A percentile compares a stretch with the other conserved stretches of the same genome.
Evolutionary conservation across 2,888 invertebrate species (phyloP).

Genomic region (Luperina testacea): DNA sequence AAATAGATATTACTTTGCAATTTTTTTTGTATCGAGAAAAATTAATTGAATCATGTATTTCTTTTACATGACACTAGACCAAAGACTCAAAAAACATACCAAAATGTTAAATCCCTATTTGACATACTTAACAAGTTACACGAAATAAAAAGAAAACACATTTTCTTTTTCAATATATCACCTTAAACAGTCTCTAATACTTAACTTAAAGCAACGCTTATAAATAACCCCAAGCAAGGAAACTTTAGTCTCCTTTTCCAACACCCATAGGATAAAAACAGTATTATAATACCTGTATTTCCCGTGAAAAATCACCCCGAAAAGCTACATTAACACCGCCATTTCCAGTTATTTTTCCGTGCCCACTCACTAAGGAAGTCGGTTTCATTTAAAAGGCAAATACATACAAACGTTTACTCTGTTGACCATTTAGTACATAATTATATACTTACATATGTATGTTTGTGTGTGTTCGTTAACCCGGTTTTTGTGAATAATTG

Average conservation of each 20-base stretch:
- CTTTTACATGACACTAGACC: too few species aligned
- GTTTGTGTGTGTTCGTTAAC: conserved; percentile 59
- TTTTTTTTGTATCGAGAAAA: too few species aligned
- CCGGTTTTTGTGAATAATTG: conserved; percentile 62
- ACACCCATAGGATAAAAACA: not conserved
- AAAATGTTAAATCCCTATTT: too few species aligned
- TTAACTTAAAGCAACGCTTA: not conserved
- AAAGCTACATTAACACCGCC: conserved; percentile 26
- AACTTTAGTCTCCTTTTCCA: not conserved
- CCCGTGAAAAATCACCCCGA: conserved; percentile 19
- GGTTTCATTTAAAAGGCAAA: conserved; percentile 53
- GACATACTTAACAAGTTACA: too few species aligned
- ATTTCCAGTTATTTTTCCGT: conserved; percentile 15
- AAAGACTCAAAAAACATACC: too few species aligned
- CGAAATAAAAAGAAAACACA: too few species aligned
- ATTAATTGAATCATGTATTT: too few species aligned
- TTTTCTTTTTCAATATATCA: too few species aligned
- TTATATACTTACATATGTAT: conserved; percentile 40
- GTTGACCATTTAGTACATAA: conserved; percentile 36
- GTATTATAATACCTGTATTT: not conserved
- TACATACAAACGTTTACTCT: conserved; percentile 4
- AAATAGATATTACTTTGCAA: too few species aligned
- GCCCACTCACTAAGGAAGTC: conserved; percentile 35
- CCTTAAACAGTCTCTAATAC: too few species aligned
- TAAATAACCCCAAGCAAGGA: not conserved